Conservation (phyloP, 2,113 vertebrate genomes). For the Eulemur macaco region DNA sequence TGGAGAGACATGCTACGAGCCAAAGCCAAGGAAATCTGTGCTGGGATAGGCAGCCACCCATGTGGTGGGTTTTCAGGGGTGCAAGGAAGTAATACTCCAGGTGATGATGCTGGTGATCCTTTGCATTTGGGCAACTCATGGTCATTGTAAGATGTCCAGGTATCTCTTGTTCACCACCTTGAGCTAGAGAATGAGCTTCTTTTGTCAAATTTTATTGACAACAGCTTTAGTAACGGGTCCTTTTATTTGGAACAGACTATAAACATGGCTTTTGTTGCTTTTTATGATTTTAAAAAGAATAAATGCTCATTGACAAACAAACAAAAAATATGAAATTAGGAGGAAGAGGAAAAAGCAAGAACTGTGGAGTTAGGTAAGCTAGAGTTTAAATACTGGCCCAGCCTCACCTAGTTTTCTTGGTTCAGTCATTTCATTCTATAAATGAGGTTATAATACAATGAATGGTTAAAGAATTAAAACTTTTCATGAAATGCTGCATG, state of each 20-base stretch:
- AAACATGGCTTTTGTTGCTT: neutral
- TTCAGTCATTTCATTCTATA: neutral
- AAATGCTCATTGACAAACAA: neutral
- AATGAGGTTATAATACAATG: neutral
- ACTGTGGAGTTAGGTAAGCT: neutral
- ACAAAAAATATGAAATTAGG: neutral
- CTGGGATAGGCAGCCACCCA: neutral
- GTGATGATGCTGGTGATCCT: neutral
- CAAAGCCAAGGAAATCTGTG: neutral
- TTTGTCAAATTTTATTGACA: neutral
- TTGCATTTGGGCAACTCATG: neutral
- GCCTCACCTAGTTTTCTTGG: neutral
- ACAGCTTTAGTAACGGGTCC: neutral
- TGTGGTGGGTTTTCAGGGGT: neutral
- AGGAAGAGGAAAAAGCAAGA: neutral
- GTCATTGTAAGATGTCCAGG: neutral
- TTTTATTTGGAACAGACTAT: neutral
- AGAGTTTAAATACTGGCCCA: neutral
- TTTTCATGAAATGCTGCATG: neutral
- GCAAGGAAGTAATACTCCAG: neutral
- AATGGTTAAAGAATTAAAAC: neutral
- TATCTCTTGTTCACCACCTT: neutral
- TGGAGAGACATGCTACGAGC: neutral
- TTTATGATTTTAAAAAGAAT: slow-evolving; percentile 29
- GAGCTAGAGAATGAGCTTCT: neutral